phyloP scores from a whole-genome alignment of 2,888 invertebrate species.

The Carcina quercana region DNA sequence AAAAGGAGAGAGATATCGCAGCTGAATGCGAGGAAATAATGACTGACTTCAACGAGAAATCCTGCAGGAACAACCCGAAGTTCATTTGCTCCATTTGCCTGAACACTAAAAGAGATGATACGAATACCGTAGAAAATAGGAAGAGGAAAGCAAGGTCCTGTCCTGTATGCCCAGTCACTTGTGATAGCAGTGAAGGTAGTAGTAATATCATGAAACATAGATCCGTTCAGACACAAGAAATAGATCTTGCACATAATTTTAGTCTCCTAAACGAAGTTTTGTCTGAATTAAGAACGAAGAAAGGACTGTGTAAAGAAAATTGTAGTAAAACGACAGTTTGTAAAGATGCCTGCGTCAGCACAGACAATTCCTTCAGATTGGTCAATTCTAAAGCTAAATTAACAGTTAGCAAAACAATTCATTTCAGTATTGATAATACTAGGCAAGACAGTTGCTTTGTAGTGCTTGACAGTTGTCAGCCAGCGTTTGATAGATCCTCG shows the following conservation, averaged over 20 bases:
- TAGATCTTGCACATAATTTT: slow-evolving; percentile 36
- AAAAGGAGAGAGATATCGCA: slow-evolving; percentile 12
- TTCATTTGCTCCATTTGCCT: slow-evolving; percentile 50
- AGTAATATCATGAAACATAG: slow-evolving; percentile 10
- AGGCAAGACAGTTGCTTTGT: slow-evolving; percentile 30
- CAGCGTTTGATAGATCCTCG: slow-evolving; percentile 22
- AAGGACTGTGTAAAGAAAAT: slow-evolving; percentile 21
- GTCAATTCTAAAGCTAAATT: slow-evolving; percentile 20
- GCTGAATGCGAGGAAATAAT: slow-evolving; percentile 4
- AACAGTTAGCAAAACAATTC: slow-evolving; percentile 33
- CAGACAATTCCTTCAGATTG: slow-evolving; percentile 22
- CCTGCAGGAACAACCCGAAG: slow-evolving; percentile 10
- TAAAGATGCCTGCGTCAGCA: slow-evolving; percentile 43
- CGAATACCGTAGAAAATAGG: slow-evolving; percentile 11
- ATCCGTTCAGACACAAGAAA: slow-evolving; percentile 37
- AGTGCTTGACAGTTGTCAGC: slow-evolving; percentile 37
- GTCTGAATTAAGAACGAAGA: slow-evolving; percentile 51
- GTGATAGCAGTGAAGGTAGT: slow-evolving; percentile 4
- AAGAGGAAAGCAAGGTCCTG: slow-evolving; percentile 28
- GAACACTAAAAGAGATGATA: slow-evolving; percentile 23
- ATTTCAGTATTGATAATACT: slow-evolving; percentile 35
- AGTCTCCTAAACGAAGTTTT: slow-evolving; percentile 55
- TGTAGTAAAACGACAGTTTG: slow-evolving; percentile 24
- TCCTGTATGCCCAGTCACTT: slow-evolving; percentile 31
- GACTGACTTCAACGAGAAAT: slow-evolving; percentile 19